phyloP scores from a whole-genome alignment of 2,797 vertebrate species.

The Cygnus olor region DNA sequence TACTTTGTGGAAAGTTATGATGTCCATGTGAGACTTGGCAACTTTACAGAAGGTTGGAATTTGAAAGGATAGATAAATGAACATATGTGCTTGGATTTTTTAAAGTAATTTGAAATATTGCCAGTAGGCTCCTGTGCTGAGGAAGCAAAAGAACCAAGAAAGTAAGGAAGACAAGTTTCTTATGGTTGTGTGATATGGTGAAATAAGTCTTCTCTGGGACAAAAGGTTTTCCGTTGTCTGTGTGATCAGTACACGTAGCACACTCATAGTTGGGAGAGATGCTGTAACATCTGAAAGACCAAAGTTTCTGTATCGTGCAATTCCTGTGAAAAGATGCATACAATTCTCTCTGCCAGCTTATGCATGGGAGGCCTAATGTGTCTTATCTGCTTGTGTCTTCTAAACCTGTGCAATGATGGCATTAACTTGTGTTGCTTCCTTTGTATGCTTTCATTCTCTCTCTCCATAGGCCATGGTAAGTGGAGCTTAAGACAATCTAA shows the following conservation, averaged over 20 bases:
- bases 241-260: fast-evolving
- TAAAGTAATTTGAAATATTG: constrained; percentile 39
- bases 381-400: constrained; percentile 15
- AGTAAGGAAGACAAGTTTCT: constrained; percentile 50
- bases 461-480: constrained; percentile 98
- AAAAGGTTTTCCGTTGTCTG: constrained; percentile 22
- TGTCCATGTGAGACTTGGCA: constrained; percentile 8
- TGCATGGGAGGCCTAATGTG: not conserved
- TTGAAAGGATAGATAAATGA: not conserved
- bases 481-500: constrained; percentile 64
- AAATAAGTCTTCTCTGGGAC: constrained; percentile 21
- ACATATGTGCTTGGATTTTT: constrained; percentile 53
- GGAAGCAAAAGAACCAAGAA: constrained; percentile 3
- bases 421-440: constrained; percentile 87
- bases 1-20: not conserved
- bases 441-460: constrained; percentile 90
- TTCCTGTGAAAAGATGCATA: not conserved
- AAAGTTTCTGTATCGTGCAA: constrained; percentile 8
- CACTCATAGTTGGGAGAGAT: not conserved
- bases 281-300: constrained; percentile 17
- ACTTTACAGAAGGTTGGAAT: constrained; percentile 1
- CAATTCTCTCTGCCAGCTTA: not conserved
- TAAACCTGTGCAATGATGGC: constrained; percentile 8
- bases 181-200: constrained; percentile 24
- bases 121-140: constrained; percentile 27